phyloP scores from a whole-genome alignment of 2,113 vertebrate species.

The Phyllopteryx taeniolatus region DNA sequence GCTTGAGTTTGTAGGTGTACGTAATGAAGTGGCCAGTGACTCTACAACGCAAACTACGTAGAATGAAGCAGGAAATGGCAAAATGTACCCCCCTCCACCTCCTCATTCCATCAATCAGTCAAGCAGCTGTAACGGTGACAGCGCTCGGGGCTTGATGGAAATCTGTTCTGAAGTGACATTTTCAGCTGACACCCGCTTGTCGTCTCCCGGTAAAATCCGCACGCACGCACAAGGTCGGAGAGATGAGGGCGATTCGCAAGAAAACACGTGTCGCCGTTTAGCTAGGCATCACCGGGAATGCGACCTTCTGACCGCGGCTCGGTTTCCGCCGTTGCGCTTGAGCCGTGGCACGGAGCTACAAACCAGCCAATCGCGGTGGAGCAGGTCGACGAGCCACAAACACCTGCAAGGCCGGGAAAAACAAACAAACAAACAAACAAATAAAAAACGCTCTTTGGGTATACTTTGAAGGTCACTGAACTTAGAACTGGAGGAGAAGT shows the following conservation, averaged over 20 bases:
- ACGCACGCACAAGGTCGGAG: conserved; percentile 13
- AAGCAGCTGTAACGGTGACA: conserved; percentile 40
- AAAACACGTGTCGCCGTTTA: conserved; percentile 43
- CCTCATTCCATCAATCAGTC: conserved; percentile 49
- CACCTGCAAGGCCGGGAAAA: not conserved
- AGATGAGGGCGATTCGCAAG: conserved; percentile 36
- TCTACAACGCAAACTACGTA: not conserved
- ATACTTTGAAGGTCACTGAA: not conserved
- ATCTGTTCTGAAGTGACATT: conserved; percentile 80
- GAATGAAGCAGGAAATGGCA: not conserved
- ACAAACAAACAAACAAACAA: not conserved
- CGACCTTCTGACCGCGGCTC: conserved; percentile 28
- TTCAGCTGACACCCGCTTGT: conserved; percentile 68
- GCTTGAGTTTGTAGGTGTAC: not conserved
- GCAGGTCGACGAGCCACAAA: not conserved
- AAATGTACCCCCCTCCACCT: not conserved
- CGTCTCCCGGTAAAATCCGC: conserved; percentile 62
- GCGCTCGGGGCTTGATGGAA: conserved; percentile 69
- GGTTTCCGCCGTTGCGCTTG: not conserved
- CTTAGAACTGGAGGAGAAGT: conserved; percentile 3
- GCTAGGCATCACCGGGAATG: not conserved
- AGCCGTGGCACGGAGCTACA: not conserved
- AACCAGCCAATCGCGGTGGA: not conserved
- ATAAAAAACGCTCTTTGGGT: not conserved
- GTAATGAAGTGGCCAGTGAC: not conserved